Base-by-base conservation (phyloP, 2,113 vertebrate species). In the Crypturellus undulatus region DNA sequence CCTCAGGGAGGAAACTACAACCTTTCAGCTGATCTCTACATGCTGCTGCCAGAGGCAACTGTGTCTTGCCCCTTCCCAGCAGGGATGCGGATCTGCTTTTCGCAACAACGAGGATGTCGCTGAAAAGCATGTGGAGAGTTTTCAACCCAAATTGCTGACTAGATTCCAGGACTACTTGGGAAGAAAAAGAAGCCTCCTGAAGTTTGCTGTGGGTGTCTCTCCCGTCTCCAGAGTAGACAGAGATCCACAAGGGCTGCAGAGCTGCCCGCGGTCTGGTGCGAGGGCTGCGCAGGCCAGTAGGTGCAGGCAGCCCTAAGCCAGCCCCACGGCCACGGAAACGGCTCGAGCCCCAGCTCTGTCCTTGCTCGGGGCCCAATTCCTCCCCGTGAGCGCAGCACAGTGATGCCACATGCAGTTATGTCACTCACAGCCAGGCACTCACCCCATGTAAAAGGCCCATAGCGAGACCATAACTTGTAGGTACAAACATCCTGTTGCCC, bases 381-480 rank as follows among this genome's bases (percentile, higher is more conserved):
- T 49, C 21, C 49, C 49, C 2, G 0, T 7, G 16, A 32, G 54
- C 15, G 16, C 0, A 0, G 58, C 36, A n/a, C 22, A 18, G 56
- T 67, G 38, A 47, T 21, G 16, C 54, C 28, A 6, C 17, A 10
- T 32, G 54, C 54, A 18, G 54, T 6, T 10, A 14, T 32, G 28
- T 56, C 54, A 56, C 28, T 18, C 54, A 28, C 26, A 16, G 26
- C 26, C 52, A 56, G 7, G 15, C 52, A 30, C 52, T 56, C 18
- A 32, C 28, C 16, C 8, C 54, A 18, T 10, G 16, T 9, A 18
- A 32, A 56, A 56, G 28, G 54, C 54, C 54, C 13, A 42, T 42
- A 42, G 16, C 5, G 6, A 16, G 28, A 32, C 54, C 30, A 18
- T 18, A 10, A 16, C 30, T 58, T 32, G 17, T 6, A 10, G 30